A percentile compares a stretch with the other conserved stretches of the same genome.
Conservation (phyloP, 2,113 vertebrate species). For the Phasianus colchicus region DNA sequence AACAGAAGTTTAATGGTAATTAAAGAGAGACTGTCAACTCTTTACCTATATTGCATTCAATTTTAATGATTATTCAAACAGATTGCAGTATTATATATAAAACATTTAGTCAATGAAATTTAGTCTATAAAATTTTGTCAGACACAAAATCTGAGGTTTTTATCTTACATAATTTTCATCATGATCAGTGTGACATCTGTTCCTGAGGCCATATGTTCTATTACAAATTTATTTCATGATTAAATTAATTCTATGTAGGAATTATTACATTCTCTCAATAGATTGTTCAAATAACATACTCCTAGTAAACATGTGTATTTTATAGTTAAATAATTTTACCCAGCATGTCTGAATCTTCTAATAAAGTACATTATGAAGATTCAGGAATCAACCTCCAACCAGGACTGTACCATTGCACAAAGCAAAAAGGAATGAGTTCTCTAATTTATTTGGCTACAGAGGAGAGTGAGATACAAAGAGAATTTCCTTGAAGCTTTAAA, state of each 20-base stretch:
- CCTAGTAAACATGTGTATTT: background rate
- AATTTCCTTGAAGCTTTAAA: background rate
- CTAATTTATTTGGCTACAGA: background rate
- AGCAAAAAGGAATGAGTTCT: background rate
- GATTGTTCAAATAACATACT: too few species aligned
- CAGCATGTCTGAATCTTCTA: background rate
- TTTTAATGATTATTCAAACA: background rate
- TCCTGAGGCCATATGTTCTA: background rate
- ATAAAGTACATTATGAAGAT: background rate
- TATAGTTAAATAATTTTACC: background rate
- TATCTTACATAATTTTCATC: background rate
- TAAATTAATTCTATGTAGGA: background rate
- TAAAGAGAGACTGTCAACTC: background rate
- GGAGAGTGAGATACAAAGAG: background rate
- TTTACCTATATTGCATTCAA: background rate
- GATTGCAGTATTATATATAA: background rate
- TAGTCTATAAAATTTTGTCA: background rate
- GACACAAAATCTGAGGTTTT: background rate
- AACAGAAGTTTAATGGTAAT: background rate
- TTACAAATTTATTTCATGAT: fast-evolving
- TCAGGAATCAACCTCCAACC: background rate
- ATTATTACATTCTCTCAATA: background rate
- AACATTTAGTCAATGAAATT: background rate
- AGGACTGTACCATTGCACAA: background rate
- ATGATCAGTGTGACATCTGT: background rate